phyloP scores from a whole-genome alignment of 2,797 vertebrate genomes.

The Oophaga sylvatica region DNA sequence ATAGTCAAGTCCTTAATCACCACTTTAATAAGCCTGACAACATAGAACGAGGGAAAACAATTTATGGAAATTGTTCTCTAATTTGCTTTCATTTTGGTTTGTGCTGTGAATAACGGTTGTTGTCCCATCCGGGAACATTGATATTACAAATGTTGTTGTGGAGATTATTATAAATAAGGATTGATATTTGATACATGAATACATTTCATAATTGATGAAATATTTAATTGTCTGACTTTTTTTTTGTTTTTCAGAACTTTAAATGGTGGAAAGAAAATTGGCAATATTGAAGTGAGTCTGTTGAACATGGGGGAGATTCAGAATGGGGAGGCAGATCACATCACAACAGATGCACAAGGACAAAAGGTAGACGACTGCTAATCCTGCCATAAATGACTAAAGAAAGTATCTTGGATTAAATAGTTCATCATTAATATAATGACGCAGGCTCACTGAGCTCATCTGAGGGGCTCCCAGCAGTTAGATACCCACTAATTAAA shows the following conservation, averaged over 20 bases:
- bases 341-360: constrained; percentile 81
- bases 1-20: not conserved
- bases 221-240: not conserved
- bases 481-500: no score
- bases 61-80: not conserved
- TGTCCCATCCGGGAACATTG: not conserved
- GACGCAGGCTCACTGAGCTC: no score
- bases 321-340: constrained; percentile 85
- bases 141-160: not conserved
- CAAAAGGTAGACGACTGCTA: constrained; percentile 83
- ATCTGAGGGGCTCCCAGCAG: no score
- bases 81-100: not conserved
- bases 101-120: not conserved
- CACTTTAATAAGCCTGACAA: not conserved
- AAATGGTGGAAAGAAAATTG: constrained; percentile 89
- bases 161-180: not conserved
- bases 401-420: not conserved
- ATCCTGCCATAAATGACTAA: not conserved
- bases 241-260: constrained; percentile 78
- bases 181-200: not conserved
- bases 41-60: not conserved
- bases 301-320: constrained; percentile 95
- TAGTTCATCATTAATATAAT: not conserved
- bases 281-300: constrained; percentile 88
- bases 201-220: not conserved